Base-by-base conservation (phyloP, 2,797 vertebrate species). In the Pangasius sanitwongsei region DNA sequence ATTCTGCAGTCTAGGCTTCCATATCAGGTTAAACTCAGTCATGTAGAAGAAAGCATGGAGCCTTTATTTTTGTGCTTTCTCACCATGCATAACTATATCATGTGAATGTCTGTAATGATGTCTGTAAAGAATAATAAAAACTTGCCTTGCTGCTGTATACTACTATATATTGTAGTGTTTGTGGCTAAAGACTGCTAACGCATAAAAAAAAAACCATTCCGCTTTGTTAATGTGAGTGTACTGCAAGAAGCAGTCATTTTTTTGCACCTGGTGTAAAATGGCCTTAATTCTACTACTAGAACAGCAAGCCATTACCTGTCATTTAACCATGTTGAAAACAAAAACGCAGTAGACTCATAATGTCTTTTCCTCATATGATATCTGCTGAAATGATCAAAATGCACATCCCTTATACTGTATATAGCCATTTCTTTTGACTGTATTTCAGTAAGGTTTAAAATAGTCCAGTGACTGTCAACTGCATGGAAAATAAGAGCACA, bases 21-120 rank as follows among this genome's bases (percentile, higher is more conserved):
- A 61, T 83, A 16, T 44, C 37, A 83, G 20, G 34, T 48, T 65
- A 18, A 34, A 65, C 16, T 82, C 31, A 9, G 31, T 12, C 8
- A 23, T 80, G 50, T 57, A 59, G 53, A 80, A 80, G 28, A 80
- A 55, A 80, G 50, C 31, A 57, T 23, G 20, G 31, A 37, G 11
- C n/a, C 59, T 81, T 80, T 59, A 37, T 41, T 82, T 61, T 12
- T 82, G 55, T 28, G 57, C 34, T 82, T 82, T 37, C 34, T 82
- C 20, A 8, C 34, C 61, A 65, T 50, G 15, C 6, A 44, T 41
- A 11, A 23, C 8, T 81, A 5, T n/a, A 44, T 28, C 37, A 7
- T 63, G 59, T 63, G 18, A 48, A 65, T 65, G 7, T 31, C 37
- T 83, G 37, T 65, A 67, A 48, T 61, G 80, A 16, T 67, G 28